Conservation (phyloP, 2,888 invertebrate species). For the Pegoplata infirma region DNA sequence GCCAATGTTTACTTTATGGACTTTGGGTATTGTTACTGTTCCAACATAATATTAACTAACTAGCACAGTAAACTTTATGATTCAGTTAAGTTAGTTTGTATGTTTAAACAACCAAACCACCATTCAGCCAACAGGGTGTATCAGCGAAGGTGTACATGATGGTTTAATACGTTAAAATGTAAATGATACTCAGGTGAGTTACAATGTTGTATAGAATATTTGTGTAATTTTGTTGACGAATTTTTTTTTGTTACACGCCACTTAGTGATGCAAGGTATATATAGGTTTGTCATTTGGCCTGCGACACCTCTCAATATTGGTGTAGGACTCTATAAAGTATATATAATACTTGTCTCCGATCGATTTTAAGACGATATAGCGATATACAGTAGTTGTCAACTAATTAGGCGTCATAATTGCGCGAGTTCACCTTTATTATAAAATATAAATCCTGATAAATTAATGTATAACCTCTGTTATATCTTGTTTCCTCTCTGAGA, state of each 20-base stretch:
- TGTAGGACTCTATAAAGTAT: too few species aligned
- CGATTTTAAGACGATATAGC: too few species aligned
- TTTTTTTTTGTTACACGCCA: slow-evolving; percentile 6
- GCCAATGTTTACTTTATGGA: slow-evolving; percentile 59
- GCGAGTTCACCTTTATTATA: too few species aligned
- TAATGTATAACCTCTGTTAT: too few species aligned
- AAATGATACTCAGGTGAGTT: slow-evolving; percentile 59
- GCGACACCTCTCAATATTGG: too few species aligned
- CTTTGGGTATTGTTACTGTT: slow-evolving; percentile 56
- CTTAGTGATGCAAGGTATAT: too few species aligned
- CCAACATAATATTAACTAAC: slow-evolving; percentile 52
- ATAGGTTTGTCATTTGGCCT: too few species aligned
- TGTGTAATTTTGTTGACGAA: slow-evolving; percentile 47
- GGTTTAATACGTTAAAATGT: slow-evolving; percentile 43
- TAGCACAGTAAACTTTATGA: slow-evolving; percentile 49
- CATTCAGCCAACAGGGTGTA: neutral
- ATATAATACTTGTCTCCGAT: too few species aligned
- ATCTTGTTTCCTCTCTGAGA: too few species aligned
- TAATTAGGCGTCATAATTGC: too few species aligned
- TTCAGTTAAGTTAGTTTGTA: slow-evolving; percentile 52
- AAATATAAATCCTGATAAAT: too few species aligned
- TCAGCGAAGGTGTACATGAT: neutral
- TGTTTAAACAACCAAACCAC: neutral
- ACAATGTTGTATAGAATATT: slow-evolving; percentile 47
- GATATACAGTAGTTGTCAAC: too few species aligned